phyloP scores from a whole-genome alignment of 1,140 invertebrate genomes.

The Penaeus japonicus region DNA sequence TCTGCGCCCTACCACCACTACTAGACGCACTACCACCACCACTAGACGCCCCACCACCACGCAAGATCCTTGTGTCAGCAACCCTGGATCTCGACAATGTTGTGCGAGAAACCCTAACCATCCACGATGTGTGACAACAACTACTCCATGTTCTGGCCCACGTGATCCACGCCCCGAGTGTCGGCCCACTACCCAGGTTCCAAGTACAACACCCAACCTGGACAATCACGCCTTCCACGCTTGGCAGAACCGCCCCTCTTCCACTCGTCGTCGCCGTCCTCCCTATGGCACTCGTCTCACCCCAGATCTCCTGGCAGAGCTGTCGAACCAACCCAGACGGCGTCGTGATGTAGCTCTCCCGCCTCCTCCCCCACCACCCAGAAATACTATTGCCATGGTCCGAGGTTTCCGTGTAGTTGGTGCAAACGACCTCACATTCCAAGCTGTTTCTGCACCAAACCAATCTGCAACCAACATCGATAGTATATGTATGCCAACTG shows the following conservation, averaged over 20 bases:
- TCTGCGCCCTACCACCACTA: too few species aligned
- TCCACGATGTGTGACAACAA: constrained; percentile 10
- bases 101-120: constrained; percentile 29
- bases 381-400: constrained; percentile 25
- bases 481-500: constrained; percentile 27
- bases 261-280: constrained; percentile 40
- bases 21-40: not conserved
- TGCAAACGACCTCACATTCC: constrained; percentile 42
- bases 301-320: constrained; percentile 31
- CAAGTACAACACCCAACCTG: constrained; percentile 41
- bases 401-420: constrained; percentile 44
- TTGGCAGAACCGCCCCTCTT: constrained; percentile 28
- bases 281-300: constrained; percentile 49
- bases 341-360: constrained; percentile 32
- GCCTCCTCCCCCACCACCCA: constrained; percentile 15
- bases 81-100: constrained; percentile 24
- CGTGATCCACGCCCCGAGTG: constrained; percentile 39
- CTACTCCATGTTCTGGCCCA: constrained; percentile 23
- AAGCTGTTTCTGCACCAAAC: not conserved
- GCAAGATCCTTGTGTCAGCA: not conserved
- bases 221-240: constrained; percentile 57
- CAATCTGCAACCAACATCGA: not conserved
- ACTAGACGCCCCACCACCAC: not conserved
- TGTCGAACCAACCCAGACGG: constrained; percentile 10
- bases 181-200: not conserved